These are phyloP conservation scores for Phrynocephalus guinanensis DNA, from an alignment of 2,797 vertebrate genomes.

Conservation along the genomic window DNA sequence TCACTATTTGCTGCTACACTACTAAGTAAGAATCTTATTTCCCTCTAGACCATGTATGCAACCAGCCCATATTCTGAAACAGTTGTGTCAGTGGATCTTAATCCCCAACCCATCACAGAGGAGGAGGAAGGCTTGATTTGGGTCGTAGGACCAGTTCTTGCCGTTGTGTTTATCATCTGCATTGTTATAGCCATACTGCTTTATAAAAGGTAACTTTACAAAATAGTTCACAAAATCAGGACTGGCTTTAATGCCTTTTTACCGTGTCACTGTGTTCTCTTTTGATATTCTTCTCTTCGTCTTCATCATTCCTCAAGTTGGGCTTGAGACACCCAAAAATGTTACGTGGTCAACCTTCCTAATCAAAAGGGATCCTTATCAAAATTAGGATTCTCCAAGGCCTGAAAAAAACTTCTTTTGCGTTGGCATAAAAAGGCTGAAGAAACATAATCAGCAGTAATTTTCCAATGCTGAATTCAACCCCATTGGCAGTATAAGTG, in stretches of 20 bases:
- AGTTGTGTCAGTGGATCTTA: constrained; percentile 94
- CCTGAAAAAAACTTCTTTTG: background rate
- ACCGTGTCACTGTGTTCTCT: background rate
- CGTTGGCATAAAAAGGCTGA: background rate
- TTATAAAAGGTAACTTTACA: constrained; percentile 93
- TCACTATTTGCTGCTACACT: background rate
- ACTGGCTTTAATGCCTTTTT: background rate
- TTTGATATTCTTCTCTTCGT: too few relatives aligned
- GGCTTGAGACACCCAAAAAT: background rate
- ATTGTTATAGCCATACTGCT: constrained; percentile 99
- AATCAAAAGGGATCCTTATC: background rate
- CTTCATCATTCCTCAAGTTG: background rate
- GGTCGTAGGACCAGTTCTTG: constrained; percentile 98
- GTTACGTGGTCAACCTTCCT: background rate
- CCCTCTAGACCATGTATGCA: constrained; percentile 92
- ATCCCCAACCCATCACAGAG: constrained; percentile 97
- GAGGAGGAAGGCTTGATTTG: constrained; percentile 99
- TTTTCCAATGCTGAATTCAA: background rate
- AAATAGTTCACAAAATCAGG: constrained; percentile 15
- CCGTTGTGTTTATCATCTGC: constrained; percentile 99
- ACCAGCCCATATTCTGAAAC: constrained; percentile 98
- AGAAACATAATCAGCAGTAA: background rate
- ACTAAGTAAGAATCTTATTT: constrained; percentile 51
- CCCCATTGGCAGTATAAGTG: background rate
- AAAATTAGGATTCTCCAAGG: background rate